phyloP scores from a whole-genome alignment of 2,888 invertebrate genomes.

The Coremacera marginata region DNA sequence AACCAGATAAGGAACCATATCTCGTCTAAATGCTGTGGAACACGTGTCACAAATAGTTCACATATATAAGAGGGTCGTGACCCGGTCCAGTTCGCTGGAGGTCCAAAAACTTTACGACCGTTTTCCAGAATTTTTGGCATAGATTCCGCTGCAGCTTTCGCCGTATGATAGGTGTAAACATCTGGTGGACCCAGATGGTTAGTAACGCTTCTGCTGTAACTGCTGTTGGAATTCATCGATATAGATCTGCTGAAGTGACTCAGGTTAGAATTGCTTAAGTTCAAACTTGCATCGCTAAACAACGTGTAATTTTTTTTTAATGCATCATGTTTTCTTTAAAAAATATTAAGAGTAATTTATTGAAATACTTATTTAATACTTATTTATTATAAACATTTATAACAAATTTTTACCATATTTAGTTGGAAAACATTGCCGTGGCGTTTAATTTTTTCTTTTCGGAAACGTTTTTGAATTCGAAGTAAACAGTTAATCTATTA shows the following conservation, averaged over 20 bases:
- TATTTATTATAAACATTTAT: no score
- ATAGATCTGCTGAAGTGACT: background rate
- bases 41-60: constrained; percentile 53
- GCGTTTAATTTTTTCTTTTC: no score
- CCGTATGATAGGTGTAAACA: constrained; percentile 14
- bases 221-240: background rate
- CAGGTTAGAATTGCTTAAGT: background rate
- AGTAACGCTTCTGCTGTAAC: background rate
- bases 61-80: constrained; percentile 50
- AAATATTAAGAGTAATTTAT: no score
- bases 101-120: constrained; percentile 53
- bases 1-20: constrained; percentile 50
- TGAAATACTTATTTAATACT: no score
- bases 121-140: constrained; percentile 51
- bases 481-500: no score
- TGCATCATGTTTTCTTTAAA: no score
- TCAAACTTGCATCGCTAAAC: background rate
- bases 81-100: constrained; percentile 50
- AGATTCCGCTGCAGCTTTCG: constrained; percentile 40
- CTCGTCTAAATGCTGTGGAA: constrained; percentile 54
- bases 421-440: no score
- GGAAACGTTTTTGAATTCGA: no score
- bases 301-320: no score
- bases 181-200: background rate
- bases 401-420: no score